Percentiles rank a stretch among this genome's conserved stretches.
These are phyloP conservation scores for Cheilinus undulatus DNA, from an alignment of 2,113 vertebrate species.

Conservation along the genomic window DNA sequence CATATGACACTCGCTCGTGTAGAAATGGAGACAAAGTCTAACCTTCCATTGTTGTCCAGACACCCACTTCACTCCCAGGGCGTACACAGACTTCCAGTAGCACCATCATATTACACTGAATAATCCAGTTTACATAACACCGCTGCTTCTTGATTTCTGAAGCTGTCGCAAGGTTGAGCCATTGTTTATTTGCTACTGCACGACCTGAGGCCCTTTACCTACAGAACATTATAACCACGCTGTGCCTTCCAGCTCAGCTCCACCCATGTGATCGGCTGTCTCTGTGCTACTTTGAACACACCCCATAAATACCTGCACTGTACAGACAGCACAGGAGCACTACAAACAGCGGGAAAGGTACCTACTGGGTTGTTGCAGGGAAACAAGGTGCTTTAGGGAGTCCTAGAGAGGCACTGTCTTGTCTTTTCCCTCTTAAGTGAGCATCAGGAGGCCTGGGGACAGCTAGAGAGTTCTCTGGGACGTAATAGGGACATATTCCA, in stretches of 20 bases:
- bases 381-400: conserved; percentile 57
- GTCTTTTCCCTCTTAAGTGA: conserved; percentile 66
- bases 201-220: conserved; percentile 41
- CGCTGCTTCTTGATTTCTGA: conserved; percentile 41
- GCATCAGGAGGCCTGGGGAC: conserved; percentile 70
- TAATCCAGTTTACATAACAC: conserved; percentile 60
- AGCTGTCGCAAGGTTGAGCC: conserved; percentile 15
- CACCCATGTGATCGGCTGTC: conserved; percentile 53
- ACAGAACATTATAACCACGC: conserved; percentile 26
- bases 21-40: conserved; percentile 59
- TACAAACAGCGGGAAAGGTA: conserved; percentile 63
- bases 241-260: conserved; percentile 42
- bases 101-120: conserved; percentile 51
- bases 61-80: conserved; percentile 42
- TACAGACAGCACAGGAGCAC: conserved; percentile 49
- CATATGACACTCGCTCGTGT: conserved; percentile 23
- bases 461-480: conserved; percentile 69
- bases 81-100: conserved; percentile 23
- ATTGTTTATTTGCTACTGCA: conserved; percentile 27
- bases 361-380: conserved; percentile 71
- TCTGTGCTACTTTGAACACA: conserved; percentile 55
- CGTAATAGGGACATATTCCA: conserved; percentile 82
- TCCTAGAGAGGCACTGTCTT: conserved; percentile 59
- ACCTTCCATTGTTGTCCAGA: conserved; percentile 45
- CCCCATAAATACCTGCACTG: conserved; percentile 62